Percentiles rank a stretch among this genome's conserved stretches.
These are phyloP conservation scores for Spodoptera litura DNA, from an alignment of 1,140 invertebrate genomes.

Conservation along the genomic window DNA sequence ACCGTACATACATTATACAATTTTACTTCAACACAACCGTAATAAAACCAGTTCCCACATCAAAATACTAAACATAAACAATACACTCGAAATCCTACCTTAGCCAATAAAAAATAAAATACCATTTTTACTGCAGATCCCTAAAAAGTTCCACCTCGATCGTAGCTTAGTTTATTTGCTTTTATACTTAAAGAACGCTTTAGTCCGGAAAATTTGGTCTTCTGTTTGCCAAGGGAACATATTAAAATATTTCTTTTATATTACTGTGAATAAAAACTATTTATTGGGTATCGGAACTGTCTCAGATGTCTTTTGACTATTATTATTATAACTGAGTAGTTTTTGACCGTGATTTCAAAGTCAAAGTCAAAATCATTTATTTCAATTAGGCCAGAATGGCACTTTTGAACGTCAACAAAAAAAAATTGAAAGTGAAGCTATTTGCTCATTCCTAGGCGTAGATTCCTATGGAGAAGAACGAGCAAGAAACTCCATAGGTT, in stretches of 20 bases:
- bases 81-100: background rate
- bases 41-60: background rate
- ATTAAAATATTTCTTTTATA: slow-evolving; percentile 43
- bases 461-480: too few relatives aligned
- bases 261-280: background rate
- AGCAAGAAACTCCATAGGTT: too few relatives aligned
- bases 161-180: slow-evolving; percentile 43
- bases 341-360: too few relatives aligned
- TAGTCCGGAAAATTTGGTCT: slow-evolving; percentile 44
- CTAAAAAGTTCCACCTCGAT: slow-evolving; percentile 28
- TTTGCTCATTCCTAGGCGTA: too few relatives aligned
- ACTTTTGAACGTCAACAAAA: too few relatives aligned
- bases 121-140: slow-evolving; percentile 27
- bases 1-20: too few relatives aligned
- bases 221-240: slow-evolving; percentile 37
- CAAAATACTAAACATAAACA: background rate
- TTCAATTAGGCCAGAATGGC: too few relatives aligned
- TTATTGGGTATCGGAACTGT: background rate
- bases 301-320: too few relatives aligned
- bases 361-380: too few relatives aligned
- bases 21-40: too few relatives aligned
- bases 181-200: slow-evolving; percentile 36
- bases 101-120: slow-evolving; percentile 24
- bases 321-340: too few relatives aligned
- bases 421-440: too few relatives aligned